Evolutionary conservation across 1,140 invertebrate species (phyloP), one percentile per base, ranked within the genome.

Genomic region (Antheraea pernyi): DNA sequence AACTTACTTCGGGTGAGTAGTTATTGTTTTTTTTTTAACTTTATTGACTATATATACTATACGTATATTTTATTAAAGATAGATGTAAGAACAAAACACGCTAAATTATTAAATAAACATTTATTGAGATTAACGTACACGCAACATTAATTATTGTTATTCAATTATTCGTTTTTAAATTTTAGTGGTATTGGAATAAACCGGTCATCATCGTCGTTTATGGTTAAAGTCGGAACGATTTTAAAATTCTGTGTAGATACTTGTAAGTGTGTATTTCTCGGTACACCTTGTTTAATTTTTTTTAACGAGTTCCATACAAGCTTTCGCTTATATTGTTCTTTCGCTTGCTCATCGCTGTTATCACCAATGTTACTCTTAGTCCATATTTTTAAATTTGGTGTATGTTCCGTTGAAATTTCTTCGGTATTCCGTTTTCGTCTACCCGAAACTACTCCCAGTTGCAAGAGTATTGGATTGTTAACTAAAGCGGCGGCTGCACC

Each of bases 401-500:
- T 67, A 59, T 19, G 64, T 18, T 73, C 76, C 30, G 80, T 64
- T n/a, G 74, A 79, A 64, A 73, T 71, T 74, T 89, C 82, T 73
- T 83, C 74, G 0, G 87, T 85, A 36, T 91, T 84, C 65, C 91
- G 82, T 81, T 83, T 87, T 69, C 80, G 75, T 77, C 82, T 83
- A 8, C 95, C 94, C 3, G 94, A 93, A 10, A 97, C 92, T 6
- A 95, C 95, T 62, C 96, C 96, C 39, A 97, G 91, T 81, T 96
- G 96, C 7, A 97, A 85, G 13, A 97, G 92, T 39, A 97, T 93
- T 1, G 96, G 96, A 88, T 97, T 96, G 62, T 94, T 95, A 48
- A 96, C 95, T 48, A 97, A 87, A 5, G 96, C 95, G 19, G 96
- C 96, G 0, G 96, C 96, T 7, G 96, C 96, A 19, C 96, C 96